These are phyloP conservation scores for Calcarius lapponicus DNA, from an alignment of 2,797 vertebrate genomes.

Conservation along the genomic window DNA sequence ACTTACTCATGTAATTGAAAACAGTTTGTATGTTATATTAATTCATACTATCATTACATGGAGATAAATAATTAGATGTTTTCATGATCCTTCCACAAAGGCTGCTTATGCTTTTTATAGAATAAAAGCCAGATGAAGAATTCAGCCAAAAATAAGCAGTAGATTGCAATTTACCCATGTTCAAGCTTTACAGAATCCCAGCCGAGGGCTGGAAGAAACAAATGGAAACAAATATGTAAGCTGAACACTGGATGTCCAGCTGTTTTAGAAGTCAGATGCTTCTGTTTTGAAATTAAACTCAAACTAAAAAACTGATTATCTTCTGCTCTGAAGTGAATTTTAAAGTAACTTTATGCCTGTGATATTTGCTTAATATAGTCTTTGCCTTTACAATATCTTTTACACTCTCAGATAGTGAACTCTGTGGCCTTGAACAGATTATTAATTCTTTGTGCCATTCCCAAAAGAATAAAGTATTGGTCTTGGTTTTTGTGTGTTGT, in stretches of 20 bases:
- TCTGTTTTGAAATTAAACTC: background rate
- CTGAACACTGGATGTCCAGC: background rate
- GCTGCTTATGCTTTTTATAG: background rate
- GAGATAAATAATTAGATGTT: background rate
- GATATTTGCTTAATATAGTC: background rate
- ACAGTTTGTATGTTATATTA: background rate
- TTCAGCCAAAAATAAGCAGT: background rate
- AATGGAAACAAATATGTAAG: background rate
- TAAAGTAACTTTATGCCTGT: background rate
- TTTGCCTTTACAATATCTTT: constrained; percentile 18
- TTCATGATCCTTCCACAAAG: background rate
- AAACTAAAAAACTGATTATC: background rate
- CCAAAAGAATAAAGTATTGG: constrained; percentile 30
- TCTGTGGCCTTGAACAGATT: constrained; percentile 26
- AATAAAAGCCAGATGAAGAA: background rate
- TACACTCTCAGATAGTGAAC: background rate
- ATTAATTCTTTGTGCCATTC: constrained; percentile 49
- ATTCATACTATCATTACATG: background rate
- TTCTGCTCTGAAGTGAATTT: background rate
- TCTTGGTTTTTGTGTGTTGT: background rate
- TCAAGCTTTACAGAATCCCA: background rate
- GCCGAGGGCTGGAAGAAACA: background rate
- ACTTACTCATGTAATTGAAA: background rate
- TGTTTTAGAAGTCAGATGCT: background rate
- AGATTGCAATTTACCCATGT: background rate